A percentile compares a stretch with the other conserved stretches of the same genome.
Evolutionary conservation across 2,797 vertebrate species (phyloP).

Genomic region (Crypturellus tataupa): DNA sequence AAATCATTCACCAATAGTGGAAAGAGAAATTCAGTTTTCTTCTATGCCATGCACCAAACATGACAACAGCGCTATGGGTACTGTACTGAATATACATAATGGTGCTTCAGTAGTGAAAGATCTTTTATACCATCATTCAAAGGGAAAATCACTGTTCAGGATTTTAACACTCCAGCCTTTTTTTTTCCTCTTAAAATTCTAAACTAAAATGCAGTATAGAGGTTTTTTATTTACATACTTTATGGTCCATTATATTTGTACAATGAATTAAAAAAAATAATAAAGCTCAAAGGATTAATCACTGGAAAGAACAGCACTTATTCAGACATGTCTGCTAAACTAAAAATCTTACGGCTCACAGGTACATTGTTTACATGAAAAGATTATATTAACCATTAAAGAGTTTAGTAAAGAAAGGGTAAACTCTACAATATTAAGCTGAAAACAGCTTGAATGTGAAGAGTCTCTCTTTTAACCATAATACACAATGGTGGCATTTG

Average conservation of each 20-base stretch:
- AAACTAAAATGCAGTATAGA: not conserved
- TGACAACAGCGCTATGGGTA: not conserved
- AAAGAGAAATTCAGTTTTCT: not conserved
- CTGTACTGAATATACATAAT: not conserved
- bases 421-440: constrained; percentile 26
- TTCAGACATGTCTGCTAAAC: not conserved
- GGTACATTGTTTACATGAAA: not conserved
- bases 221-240: not conserved
- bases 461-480: constrained; percentile 1
- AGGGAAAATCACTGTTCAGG: not conserved
- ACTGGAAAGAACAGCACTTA: not conserved
- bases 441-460: constrained; percentile 37
- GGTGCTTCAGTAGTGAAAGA: not conserved
- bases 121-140: not conserved
- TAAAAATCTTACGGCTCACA: not conserved
- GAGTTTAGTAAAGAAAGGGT: constrained; percentile 43
- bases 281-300: not conserved
- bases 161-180: not conserved
- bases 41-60: not conserved
- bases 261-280: not conserved
- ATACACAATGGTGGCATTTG: not conserved
- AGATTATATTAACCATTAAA: constrained; percentile 11
- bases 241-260: not conserved
- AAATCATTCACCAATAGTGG: not conserved
- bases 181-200: rapidly evolving